A percentile compares a stretch with the other conserved stretches of the same genome.
Conservation (phyloP, 2,888 invertebrate species). For the Isotomurus palustris region DNA sequence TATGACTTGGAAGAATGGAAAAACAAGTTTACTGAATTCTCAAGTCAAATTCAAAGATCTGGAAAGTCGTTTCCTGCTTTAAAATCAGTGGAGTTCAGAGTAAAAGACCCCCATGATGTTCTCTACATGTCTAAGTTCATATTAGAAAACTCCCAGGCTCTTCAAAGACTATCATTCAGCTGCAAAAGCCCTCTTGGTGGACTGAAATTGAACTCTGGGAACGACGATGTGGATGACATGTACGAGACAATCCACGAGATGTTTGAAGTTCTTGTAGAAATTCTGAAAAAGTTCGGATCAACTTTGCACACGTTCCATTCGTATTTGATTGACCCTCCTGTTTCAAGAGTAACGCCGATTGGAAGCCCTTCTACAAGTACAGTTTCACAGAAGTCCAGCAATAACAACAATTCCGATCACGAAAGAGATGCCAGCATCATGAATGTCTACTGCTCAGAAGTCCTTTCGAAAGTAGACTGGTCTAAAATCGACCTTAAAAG, state of each 20-base stretch:
- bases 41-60: background rate
- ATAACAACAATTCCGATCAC: background rate
- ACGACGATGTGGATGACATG: slow-evolving; percentile 6
- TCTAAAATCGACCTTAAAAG: slow-evolving; percentile 4
- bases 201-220: slow-evolving; percentile 2
- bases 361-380: background rate
- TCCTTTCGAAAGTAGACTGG: background rate
- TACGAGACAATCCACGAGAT: slow-evolving; percentile 9
- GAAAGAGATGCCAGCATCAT: slow-evolving; percentile 7
- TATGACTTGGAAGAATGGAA: slow-evolving; percentile 11
- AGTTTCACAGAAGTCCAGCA: background rate
- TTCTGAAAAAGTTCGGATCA: background rate
- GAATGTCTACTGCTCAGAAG: slow-evolving; percentile 1
- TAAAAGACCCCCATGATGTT: slow-evolving; percentile 11
- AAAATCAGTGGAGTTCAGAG: slow-evolving; percentile 7
- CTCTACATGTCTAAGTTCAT: slow-evolving; percentile 13
- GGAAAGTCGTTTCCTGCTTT: slow-evolving; percentile 7
- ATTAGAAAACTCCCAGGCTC: background rate
- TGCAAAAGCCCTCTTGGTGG: slow-evolving; percentile 4
- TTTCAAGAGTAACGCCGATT: background rate
- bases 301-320: slow-evolving; percentile 5
- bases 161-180: slow-evolving; percentile 8
- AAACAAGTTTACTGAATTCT: slow-evolving; percentile 6
- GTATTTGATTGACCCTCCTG: slow-evolving; percentile 7
- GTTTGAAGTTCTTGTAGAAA: slow-evolving; percentile 2